Conservation (phyloP, 30 jellyfish, hydroid and myxozoan genomes). For the Aurelia coerulea region DNA sequence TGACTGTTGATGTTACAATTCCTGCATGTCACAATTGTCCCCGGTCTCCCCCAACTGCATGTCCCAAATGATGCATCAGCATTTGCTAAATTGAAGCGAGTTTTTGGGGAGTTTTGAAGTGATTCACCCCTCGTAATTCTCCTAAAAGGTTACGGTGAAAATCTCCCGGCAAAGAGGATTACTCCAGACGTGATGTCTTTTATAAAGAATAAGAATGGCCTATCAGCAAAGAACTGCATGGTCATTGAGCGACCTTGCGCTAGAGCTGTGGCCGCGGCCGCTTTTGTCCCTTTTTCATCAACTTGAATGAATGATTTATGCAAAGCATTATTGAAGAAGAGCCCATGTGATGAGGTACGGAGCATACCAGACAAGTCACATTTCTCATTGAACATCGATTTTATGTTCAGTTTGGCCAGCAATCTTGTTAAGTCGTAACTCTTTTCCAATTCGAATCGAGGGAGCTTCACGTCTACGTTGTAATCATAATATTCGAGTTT, state of each 20-base stretch:
- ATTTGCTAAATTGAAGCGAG: too few relatives aligned
- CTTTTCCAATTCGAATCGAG: conserved; percentile 61
- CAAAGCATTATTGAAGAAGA: conserved; percentile 71
- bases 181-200: conserved; percentile 46
- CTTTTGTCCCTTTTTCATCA: conserved; percentile 91
- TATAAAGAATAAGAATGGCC: conserved; percentile 85
- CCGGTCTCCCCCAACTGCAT: too few relatives aligned
- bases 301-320: conserved; percentile 87
- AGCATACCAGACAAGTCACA: conserved; percentile 82
- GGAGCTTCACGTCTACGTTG: conserved; percentile 52
- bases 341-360: conserved; percentile 26
- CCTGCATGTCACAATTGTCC: too few relatives aligned
- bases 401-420: conserved; percentile 52
- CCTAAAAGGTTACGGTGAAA: conserved; percentile 22
- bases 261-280: conserved; percentile 92
- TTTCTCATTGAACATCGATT: conserved; percentile 53
- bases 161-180: conserved; percentile 82
- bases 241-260: conserved; percentile 45
- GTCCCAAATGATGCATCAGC: too few relatives aligned
- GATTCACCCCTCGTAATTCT: too few relatives aligned
- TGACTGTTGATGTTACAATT: too few relatives aligned
- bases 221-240: conserved; percentile 73
- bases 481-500: neutral
- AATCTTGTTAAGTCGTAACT: conserved; percentile 16
- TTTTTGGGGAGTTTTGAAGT: too few relatives aligned